Evolutionary conservation across 2,888 invertebrate genomes (phyloP), one percentile per base, ranked within the genome.

Genomic region (Chrysolina haemoptera): DNA sequence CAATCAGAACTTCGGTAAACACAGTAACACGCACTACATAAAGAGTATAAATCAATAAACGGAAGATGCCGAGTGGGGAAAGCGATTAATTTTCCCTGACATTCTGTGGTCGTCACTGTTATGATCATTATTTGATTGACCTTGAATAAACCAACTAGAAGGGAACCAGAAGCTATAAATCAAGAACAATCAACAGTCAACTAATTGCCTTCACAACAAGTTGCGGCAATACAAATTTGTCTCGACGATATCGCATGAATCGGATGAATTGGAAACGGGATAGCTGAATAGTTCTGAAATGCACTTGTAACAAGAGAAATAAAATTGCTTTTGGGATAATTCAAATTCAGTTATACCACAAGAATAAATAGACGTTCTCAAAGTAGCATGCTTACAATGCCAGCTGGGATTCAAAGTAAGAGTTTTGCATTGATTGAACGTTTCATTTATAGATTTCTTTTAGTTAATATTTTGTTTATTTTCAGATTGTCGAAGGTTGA

Each of bases 191-290:
- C 70, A 73, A 70, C 68, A 66, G 64, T 62, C 43, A 65, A 76
- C 43, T 73, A 73, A 76, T 73, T 71, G 70, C 71, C 27, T 59
- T 40, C 50, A 70, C 73, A 75, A 75, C 75, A 76, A 76, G 73
- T 76, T 59, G 68, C 62, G 68, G 68, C 67, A 70, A 73, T 70
- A 40, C 46, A 68, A 73, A 68, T 48, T 59, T 55, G 59, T 35
- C 59, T 22, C 22, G 59, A 59, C 35, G 59, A 71, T 35, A 46
- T 46, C 40, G 67, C 50, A 35, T 59, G 59, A 35, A 59, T 59
- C 40, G 67, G 62, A 35, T 59, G 59, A 35, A 59, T 59, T 59
- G n/a, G 10, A 59, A n/a, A 11, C 53, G 18, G 16, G 4, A 48
- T 16, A 53, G 53, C 9, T 53, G 20, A 53, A 53, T 53, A 53